Percentiles rank a stretch among this genome's conserved stretches.
These are phyloP conservation scores for Plebejus anna DNA, from an alignment of 2,888 invertebrate species.

Conservation along the genomic window DNA sequence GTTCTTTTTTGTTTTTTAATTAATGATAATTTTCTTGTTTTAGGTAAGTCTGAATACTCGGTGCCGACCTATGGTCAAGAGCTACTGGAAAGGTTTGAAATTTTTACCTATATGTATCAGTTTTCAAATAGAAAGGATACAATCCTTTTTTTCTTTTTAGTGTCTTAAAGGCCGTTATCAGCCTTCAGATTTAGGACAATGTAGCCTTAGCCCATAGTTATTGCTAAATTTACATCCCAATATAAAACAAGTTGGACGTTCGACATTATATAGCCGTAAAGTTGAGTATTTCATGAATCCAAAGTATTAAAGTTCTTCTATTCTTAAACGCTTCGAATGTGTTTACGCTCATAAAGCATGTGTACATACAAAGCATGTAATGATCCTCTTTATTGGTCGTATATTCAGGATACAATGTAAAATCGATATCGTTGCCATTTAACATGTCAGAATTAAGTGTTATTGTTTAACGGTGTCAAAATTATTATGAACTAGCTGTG, in stretches of 20 bases:
- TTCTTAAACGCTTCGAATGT: slow-evolving; percentile 5
- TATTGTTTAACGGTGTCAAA: neutral
- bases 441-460: neutral
- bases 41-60: slow-evolving; percentile 9
- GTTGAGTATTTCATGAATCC: neutral
- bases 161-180: no score
- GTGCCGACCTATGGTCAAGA: neutral
- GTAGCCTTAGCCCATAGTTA: neutral
- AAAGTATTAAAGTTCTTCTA: neutral
- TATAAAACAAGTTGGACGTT: neutral
- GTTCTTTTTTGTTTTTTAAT: no score
- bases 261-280: slow-evolving; percentile 1
- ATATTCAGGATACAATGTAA: slow-evolving; percentile 7
- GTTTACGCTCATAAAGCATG: slow-evolving; percentile 14
- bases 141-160: no score
- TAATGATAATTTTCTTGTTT: neutral
- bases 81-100: neutral
- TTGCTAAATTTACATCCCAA: neutral
- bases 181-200: neutral
- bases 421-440: slow-evolving; percentile 9
- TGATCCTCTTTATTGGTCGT: slow-evolving; percentile 8
- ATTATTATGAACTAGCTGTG: neutral
- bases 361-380: slow-evolving; percentile 20
- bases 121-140: no score
- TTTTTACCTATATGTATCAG: neutral